Conservation (phyloP, 2,888 invertebrate genomes). For the Lumbricus terrestris region DNA sequence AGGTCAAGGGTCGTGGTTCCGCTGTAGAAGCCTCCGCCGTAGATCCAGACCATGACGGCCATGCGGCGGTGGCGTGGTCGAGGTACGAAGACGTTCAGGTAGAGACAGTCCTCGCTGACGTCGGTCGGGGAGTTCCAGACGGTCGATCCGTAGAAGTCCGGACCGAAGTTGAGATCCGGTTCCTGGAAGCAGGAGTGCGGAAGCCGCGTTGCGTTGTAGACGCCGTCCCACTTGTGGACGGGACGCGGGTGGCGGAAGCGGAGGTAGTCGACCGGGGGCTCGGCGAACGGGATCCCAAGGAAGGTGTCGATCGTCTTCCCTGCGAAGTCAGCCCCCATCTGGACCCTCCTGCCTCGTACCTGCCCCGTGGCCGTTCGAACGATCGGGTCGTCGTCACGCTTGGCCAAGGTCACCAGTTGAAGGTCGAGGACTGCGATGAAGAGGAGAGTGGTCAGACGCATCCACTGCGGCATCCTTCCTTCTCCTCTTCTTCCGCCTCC, state of each 20-base stretch:
- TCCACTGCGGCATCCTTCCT: neutral
- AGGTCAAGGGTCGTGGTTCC: constrained; percentile 88
- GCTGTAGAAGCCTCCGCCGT: constrained; percentile 70
- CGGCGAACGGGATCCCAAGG: constrained; percentile 57
- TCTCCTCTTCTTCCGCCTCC: neutral
- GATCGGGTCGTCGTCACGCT: constrained; percentile 29
- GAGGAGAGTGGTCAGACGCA: neutral
- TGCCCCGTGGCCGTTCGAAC: constrained; percentile 30
- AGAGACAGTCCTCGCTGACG: constrained; percentile 85
- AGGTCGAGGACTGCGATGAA: neutral
- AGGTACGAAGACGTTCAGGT: constrained; percentile 87
- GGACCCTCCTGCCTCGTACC: constrained; percentile 29
- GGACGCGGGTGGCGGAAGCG: constrained; percentile 52
- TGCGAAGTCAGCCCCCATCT: constrained; percentile 18
- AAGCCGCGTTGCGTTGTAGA: constrained; percentile 70
- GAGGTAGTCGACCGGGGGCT: constrained; percentile 67
- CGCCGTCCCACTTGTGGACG: constrained; percentile 53
- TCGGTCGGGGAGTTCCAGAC: constrained; percentile 33
- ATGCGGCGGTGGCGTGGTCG: constrained; percentile 44
- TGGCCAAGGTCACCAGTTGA: constrained; percentile 4
- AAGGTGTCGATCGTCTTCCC: constrained; percentile 45
- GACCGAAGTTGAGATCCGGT: constrained; percentile 33
- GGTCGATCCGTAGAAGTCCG: constrained; percentile 27
- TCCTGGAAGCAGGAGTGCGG: constrained; percentile 37
- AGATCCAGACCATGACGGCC: constrained; percentile 74